Percentiles rank a stretch among this genome's conserved stretches.
phyloP scores from a whole-genome alignment of 2,113 vertebrate genomes.

The Benitochromis conjunctus region DNA sequence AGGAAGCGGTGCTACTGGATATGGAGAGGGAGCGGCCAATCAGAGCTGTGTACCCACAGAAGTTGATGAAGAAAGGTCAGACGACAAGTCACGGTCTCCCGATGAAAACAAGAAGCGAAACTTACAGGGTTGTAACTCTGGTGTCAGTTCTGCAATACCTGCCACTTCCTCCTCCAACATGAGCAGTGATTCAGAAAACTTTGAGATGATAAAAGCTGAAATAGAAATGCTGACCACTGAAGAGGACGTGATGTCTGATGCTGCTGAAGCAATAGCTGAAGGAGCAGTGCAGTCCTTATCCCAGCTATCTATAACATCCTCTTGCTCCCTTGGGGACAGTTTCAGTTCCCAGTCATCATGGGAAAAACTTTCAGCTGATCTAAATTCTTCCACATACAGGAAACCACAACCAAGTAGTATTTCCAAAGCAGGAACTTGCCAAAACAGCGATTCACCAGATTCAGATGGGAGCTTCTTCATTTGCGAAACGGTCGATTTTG shows the following conservation, averaged over 20 bases:
- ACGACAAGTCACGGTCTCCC: neutral
- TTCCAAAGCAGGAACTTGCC: neutral
- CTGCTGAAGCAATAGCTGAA: neutral
- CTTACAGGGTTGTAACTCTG: neutral
- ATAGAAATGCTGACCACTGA: slow-evolving; percentile 24
- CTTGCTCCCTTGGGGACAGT: slow-evolving; percentile 56
- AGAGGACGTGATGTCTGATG: neutral
- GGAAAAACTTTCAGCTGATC: slow-evolving; percentile 56
- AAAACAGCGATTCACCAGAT: neutral
- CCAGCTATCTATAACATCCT: slow-evolving; percentile 25
- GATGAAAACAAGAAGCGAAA: neutral
- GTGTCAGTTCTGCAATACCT: neutral
- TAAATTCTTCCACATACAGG: neutral
- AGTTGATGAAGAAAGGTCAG: neutral
- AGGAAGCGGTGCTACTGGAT: neutral
- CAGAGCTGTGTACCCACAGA: slow-evolving; percentile 14
- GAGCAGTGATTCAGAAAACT: neutral
- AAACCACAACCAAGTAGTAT: neutral
- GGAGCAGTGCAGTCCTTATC: slow-evolving; percentile 16
- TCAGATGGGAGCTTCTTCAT: slow-evolving; percentile 33
- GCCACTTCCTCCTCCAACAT: neutral
- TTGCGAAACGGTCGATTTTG: slow-evolving; percentile 14
- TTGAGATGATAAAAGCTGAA: slow-evolving; percentile 30
- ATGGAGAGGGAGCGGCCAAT: neutral
- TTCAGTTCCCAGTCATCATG: slow-evolving; percentile 70